Evolutionary conservation across 30 jellyfish, hydroid and myxozoan genomes (phyloP), one percentile per base, ranked within the genome.

Genomic region (Nemopilema nomurai): DNA sequence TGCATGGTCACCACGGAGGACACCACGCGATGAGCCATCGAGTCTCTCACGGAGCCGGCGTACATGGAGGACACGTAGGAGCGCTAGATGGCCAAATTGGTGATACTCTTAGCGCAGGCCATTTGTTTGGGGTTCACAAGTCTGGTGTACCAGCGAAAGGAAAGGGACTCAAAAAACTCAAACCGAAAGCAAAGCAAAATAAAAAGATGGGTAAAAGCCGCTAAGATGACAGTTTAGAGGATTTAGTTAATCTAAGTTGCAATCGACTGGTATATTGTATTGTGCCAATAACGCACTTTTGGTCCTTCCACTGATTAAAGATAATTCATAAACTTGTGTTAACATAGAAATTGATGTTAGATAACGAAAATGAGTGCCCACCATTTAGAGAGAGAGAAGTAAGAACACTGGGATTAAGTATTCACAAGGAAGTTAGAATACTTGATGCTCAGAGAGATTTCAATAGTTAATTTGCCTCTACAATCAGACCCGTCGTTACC

Each of bases 91-190:
- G 86, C 31, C 92, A 71, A 17, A 71, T 71, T 28, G 92, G 86
- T 16, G 77, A 72, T 69, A 71, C 81, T 26, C 50, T 62, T 16
- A 78, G 87, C 51, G 80, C 86, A 0, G 53, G 86, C 22, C 86
- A 33, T 24, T 80, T 72, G n/a, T 51, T 83, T 64, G 92, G 86
- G 71, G 86, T 51, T 28, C 92, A 83, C 62, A 83, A 83, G 30
- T 83, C 92, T 18, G 92, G 92, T 4, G 92, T 83, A 0, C 86
- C 86, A 26, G 51, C 28, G 19, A 76, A 83, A 26, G 62, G 71
- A 25, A 83, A 83, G 0, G 51, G 27, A 28, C 74, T 57, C 21
- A 76, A 76, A 49, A 83, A 83, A 62, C 13, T 1, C 78, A 78
- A 83, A 62, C 71, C 72, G 20, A 70, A 70, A 28, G 41, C 49